Evolutionary conservation across 2,888 invertebrate genomes (phyloP).

Genomic region (Myopa tessellatipennis): DNA sequence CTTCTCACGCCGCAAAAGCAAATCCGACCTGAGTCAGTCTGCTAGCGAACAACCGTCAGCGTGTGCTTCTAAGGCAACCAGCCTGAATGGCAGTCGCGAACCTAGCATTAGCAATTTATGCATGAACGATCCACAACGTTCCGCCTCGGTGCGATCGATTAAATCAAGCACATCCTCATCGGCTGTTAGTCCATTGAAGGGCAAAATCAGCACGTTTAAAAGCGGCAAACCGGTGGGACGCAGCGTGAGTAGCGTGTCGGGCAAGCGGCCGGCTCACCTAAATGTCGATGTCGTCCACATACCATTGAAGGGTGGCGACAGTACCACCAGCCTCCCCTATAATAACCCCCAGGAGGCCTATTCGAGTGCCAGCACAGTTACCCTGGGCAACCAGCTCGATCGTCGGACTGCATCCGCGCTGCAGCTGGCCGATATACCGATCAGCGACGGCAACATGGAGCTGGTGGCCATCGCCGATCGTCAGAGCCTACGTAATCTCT

Average conservation of each 20-base stretch:
- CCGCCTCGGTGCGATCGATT: conserved; percentile 59
- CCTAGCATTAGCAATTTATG: conserved; percentile 62
- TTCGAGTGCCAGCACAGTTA: conserved; percentile 65
- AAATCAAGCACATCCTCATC: conserved; percentile 63
- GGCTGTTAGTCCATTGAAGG: conserved; percentile 55
- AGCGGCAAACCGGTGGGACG: conserved; percentile 71
- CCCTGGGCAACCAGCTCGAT: conserved; percentile 64
- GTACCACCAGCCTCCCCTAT: conserved; percentile 69
- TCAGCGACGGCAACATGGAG: conserved; percentile 71
- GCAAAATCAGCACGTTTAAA: conserved; percentile 56
- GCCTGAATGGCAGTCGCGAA: conserved; percentile 59
- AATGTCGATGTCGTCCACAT: conserved; percentile 76
- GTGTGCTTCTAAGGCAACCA: conserved; percentile 52
- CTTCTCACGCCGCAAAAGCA: conserved; percentile 72
- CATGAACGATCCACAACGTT: conserved; percentile 59
- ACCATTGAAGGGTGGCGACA: conserved; percentile 75
- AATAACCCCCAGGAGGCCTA: conserved; percentile 61
- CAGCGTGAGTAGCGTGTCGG: conserved; percentile 74
- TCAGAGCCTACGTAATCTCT: conserved; percentile 66
- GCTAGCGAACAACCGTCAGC: conserved; percentile 45
- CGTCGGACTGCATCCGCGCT: conserved; percentile 67
- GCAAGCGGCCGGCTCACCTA: conserved; percentile 71
- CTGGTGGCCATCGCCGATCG: conserved; percentile 71
- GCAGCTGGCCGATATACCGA: conserved; percentile 67
- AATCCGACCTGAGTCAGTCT: conserved; percentile 67